Evolutionary conservation across 2,113 vertebrate genomes (phyloP).

Genomic region (Uria lomvia): DNA sequence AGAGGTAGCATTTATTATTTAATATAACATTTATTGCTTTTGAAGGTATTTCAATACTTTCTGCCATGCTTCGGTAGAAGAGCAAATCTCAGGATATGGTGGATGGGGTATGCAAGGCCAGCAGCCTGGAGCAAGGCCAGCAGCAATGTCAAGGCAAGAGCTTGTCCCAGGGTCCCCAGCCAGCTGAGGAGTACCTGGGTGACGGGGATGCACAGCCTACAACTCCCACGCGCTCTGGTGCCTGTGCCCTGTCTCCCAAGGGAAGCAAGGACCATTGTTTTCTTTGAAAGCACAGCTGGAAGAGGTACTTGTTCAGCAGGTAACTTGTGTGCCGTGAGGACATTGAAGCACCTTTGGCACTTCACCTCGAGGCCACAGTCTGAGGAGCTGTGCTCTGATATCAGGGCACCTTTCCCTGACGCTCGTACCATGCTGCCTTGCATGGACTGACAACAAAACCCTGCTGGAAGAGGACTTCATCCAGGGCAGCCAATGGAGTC

Average conservation of each 20-base stretch:
- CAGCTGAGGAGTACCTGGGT: neutral
- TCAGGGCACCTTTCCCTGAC: neutral
- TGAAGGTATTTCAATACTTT: neutral
- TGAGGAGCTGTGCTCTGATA: neutral
- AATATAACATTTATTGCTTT: neutral
- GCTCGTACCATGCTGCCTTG: neutral
- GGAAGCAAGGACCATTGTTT: neutral
- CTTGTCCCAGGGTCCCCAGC: neutral
- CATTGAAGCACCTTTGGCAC: neutral
- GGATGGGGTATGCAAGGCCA: neutral
- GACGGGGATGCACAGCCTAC: no score
- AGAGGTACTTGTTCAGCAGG: neutral
- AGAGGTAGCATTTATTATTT: neutral
- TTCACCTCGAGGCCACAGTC: neutral
- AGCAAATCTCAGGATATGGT: neutral
- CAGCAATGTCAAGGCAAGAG: neutral
- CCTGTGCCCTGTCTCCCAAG: neutral
- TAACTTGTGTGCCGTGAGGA: neutral
- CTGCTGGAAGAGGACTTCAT: neutral
- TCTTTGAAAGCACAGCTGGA: neutral
- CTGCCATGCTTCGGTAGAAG: neutral
- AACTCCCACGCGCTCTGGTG: neutral
- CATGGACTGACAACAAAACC: neutral
- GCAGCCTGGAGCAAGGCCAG: neutral
- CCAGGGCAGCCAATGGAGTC: neutral